Base-by-base conservation (phyloP, 2,888 invertebrate genomes). In the Horisme vitalbata region DNA sequence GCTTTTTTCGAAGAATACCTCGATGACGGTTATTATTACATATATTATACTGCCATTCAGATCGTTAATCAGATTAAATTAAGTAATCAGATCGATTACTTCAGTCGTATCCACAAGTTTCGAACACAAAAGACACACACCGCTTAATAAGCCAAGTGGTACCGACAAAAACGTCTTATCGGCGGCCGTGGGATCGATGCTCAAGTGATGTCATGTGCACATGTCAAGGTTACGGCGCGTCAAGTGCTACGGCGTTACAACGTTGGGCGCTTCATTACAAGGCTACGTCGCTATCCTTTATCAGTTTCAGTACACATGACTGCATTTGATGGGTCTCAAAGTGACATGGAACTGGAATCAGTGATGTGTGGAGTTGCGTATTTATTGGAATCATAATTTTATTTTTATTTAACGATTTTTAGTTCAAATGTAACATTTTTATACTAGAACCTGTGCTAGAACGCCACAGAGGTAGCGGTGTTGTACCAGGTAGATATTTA, bases 131-230 rank as follows among this genome's bases (percentile, higher is more conserved):
- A 73, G 72, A 72, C 75, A 71, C 54, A 52, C 63, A 63, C 71
- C 69, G 77, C 80, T 84, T 84, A 86, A 82, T 83, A 86, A 82
- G 81, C 74, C 79, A 83, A 87, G 83, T 84, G 85, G 81, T 72
- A 79, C 71, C 79, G 75, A 69, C 76, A 82, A 79, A 83, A 82
- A 79, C 63, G 45, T 38, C 37, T 41, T 52, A 51, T 45, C 52
- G 34, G 36, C 44, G 33, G 46, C 41, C 60, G 60, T 61, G 60
- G 58, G 60, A 61, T 52, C 53, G 53, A 49, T 52, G 27, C 31
- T 39, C 48, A 4, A 44, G 41, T 50, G 51, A 53, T 36, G 53
- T 52, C 53, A 57, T 51, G 48, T 43, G 50, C 41, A 48, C 41
- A 49, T 56, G 56, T 52, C 56, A 57, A 57, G 56, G 56, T 57